phyloP scores from a whole-genome alignment of 1,140 invertebrate species.

The Chrysopa pallens region DNA sequence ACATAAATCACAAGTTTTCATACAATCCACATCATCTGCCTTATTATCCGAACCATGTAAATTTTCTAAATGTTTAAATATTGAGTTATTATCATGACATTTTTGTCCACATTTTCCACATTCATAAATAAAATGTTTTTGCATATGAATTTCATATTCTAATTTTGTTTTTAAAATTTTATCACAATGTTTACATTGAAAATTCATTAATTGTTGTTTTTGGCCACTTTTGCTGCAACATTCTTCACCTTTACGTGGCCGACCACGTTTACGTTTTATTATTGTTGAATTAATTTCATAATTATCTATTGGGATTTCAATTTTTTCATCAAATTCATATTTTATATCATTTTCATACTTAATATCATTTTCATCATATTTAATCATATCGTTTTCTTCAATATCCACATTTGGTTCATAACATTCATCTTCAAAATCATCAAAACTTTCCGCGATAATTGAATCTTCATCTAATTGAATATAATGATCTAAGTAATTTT shows the following conservation, averaged over 20 bases:
- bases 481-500: constrained; percentile 20
- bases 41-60: constrained; percentile 22
- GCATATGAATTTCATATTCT: constrained; percentile 14
- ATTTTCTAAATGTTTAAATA: constrained; percentile 19
- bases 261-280: constrained; percentile 7
- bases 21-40: constrained; percentile 1
- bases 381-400: background rate
- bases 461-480: constrained; percentile 14
- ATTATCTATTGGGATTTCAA: constrained; percentile 11
- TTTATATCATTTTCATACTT: constrained; percentile 6
- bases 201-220: constrained; percentile 9
- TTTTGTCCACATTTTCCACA: constrained; percentile 15
- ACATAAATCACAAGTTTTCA: constrained; percentile 32
- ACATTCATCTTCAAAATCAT: constrained; percentile 8
- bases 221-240: constrained; percentile 1
- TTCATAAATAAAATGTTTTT: constrained; percentile 11
- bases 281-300: background rate
- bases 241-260: constrained; percentile 10
- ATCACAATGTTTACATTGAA: constrained; percentile 15
- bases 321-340: background rate
- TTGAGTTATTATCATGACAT: constrained; percentile 15
- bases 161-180: constrained; percentile 12
- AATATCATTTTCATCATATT: background rate
- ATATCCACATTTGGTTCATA: background rate
- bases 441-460: constrained; percentile 2